These are phyloP conservation scores for Dunckerocampus dactyliophorus DNA, from an alignment of 2,113 vertebrate genomes.

Conservation along the genomic window DNA sequence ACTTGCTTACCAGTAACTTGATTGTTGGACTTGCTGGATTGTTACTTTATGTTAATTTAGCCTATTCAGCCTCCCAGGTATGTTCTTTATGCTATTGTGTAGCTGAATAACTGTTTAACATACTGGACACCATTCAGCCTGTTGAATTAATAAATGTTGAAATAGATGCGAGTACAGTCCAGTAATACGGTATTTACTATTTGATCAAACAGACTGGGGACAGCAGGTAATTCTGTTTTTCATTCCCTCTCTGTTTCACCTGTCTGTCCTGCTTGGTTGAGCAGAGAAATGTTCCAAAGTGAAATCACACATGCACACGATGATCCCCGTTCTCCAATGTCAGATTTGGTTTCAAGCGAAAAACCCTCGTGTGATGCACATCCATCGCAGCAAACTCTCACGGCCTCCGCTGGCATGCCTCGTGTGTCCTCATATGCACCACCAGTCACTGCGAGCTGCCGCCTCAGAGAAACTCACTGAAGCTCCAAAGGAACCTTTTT, in stretches of 20 bases:
- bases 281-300: conserved; percentile 3
- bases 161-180: too few relatives aligned
- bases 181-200: neutral
- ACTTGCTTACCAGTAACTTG: too few relatives aligned
- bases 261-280: conserved; percentile 1
- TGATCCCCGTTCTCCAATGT: conserved; percentile 13
- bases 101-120: too few relatives aligned
- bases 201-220: neutral
- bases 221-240: neutral
- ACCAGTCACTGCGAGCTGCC: conserved; percentile 18
- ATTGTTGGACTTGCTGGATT: too few relatives aligned
- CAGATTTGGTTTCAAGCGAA: conserved; percentile 22
- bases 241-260: neutral
- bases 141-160: too few relatives aligned
- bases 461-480: conserved; percentile 22
- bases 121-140: too few relatives aligned
- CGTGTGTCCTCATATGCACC: conserved; percentile 16
- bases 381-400: conserved; percentile 8
- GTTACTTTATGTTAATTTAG: too few relatives aligned
- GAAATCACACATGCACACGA: neutral
- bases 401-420: conserved; percentile 8
- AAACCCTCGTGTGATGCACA: conserved; percentile 4
- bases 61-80: too few relatives aligned
- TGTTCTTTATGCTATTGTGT: too few relatives aligned
- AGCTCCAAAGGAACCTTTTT: neutral